A percentile compares a stretch with the other conserved stretches of the same genome.
These are phyloP conservation scores for Corydoras maculifer DNA, from an alignment of 2,113 vertebrate genomes.

Conservation along the genomic window DNA sequence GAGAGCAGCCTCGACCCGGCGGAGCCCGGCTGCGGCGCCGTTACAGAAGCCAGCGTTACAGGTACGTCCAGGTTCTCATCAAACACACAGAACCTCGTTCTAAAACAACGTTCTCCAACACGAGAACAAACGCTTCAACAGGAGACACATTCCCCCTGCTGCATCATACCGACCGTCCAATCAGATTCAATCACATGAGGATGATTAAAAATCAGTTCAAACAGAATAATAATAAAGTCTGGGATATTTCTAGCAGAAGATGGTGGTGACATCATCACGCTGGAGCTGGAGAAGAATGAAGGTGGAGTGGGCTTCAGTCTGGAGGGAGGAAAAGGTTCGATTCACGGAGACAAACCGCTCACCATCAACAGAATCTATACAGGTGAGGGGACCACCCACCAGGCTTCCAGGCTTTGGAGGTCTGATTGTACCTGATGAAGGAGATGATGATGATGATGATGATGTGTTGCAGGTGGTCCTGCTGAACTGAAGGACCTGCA, in stretches of 20 bases:
- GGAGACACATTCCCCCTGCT: no score
- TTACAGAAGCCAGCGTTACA: constrained; percentile 31
- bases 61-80: constrained; percentile 33
- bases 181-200: not conserved
- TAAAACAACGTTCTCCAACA: no score
- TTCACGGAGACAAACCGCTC: constrained; percentile 84
- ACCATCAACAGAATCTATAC: constrained; percentile 80
- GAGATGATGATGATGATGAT: no score
- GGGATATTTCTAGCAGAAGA: constrained; percentile 41
- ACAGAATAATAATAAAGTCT: not conserved
- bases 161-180: not conserved
- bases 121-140: no score
- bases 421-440: no score
- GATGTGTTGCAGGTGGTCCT: no score
- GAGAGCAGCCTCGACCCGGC: constrained; percentile 38
- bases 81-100: not conserved
- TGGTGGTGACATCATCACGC: constrained; percentile 36
- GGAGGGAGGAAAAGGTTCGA: constrained; percentile 87
- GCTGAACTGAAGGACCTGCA: no score
- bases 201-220: not conserved
- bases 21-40: constrained; percentile 22
- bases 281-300: constrained; percentile 78
- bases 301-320: constrained; percentile 86
- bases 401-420: no score
- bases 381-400: constrained; percentile 59